phyloP scores from a whole-genome alignment of 2,113 vertebrate species.

The Gymnogyps californianus region DNA sequence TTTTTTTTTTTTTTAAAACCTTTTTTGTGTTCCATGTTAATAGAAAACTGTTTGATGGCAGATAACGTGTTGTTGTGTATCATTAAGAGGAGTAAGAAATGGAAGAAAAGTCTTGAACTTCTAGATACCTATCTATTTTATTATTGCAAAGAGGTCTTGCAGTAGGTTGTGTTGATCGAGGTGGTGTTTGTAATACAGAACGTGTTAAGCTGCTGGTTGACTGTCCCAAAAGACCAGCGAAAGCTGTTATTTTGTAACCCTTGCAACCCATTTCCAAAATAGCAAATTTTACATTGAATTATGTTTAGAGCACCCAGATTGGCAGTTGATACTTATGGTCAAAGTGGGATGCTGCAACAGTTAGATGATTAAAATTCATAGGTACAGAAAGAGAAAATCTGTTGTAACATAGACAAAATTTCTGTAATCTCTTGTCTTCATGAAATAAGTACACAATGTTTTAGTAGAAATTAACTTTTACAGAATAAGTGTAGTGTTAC shows the following conservation, averaged over 20 bases:
- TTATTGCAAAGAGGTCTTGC: not conserved
- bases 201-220: not conserved
- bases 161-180: not conserved
- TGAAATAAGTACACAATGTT: not conserved
- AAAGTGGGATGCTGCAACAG: not conserved
- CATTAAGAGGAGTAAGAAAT: not conserved
- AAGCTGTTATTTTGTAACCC: not conserved
- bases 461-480: not conserved
- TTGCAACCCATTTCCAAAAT: not conserved
- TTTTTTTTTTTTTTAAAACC: not conserved
- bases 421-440: not conserved
- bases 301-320: not conserved
- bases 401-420: not conserved
- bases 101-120: not conserved
- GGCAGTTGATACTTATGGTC: not conserved
- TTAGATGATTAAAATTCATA: not conserved
- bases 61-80: rapidly evolving
- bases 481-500: not conserved
- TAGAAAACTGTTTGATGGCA: not conserved
- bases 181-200: not conserved
- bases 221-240: not conserved
- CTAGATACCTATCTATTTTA: not conserved
- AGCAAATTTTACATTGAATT: not conserved
- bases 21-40: not conserved
- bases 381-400: not conserved